Conservation (phyloP, 2,113 vertebrate genomes). For the Pterocles burchelli region DNA sequence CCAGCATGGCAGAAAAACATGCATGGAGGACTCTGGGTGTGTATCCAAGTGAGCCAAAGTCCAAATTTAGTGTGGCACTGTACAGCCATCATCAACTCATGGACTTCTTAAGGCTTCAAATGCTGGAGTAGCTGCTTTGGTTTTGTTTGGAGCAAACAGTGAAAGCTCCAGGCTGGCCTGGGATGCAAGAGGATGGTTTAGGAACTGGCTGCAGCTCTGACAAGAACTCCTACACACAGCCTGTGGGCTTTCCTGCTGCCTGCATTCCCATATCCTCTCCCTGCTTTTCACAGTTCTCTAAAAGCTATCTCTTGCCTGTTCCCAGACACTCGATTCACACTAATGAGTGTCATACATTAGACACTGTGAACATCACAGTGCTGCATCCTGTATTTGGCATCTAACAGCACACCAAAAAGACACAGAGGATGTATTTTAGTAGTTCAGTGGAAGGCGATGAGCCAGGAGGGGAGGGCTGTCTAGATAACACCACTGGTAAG, state of each 20-base stretch:
- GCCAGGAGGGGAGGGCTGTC: neutral
- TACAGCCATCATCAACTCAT: neutral
- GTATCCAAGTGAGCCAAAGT: neutral
- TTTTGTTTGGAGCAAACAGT: neutral
- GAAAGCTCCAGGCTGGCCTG: neutral
- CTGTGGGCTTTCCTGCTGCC: neutral
- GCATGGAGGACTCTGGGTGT: neutral
- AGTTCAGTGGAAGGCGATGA: neutral
- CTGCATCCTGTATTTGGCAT: neutral
- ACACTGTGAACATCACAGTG: neutral
- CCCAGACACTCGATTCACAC: accelerated
- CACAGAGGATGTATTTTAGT: neutral
- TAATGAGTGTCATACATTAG: neutral
- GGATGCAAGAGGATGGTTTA: neutral
- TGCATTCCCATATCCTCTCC: neutral
- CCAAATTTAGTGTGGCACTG: neutral
- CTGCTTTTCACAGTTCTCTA: neutral
- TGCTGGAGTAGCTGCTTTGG: neutral
- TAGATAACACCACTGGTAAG: neutral
- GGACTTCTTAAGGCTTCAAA: neutral
- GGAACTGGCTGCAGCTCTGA: neutral
- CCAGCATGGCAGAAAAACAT: neutral
- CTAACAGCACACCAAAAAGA: neutral
- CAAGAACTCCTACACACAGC: neutral
- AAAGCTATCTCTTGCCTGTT: neutral